Percentiles rank a stretch among this genome's conserved stretches.
Conservation (phyloP, 2,888 invertebrate species). For the Cerceris rybyensis region DNA sequence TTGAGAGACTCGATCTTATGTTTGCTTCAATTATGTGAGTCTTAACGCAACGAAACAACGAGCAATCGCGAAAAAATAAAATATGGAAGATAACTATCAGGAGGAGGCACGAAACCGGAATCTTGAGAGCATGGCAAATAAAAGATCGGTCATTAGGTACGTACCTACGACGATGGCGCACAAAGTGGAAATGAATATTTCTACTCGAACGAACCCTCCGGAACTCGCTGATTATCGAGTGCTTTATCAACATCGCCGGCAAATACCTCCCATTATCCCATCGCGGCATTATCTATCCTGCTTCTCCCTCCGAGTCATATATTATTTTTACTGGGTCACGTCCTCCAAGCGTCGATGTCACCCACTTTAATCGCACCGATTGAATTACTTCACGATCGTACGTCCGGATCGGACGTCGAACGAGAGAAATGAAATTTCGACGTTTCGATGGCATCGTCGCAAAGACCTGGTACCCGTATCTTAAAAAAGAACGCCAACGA, state of each 20-base stretch:
- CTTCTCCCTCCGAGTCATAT: not conserved
- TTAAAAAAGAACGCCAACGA: no score
- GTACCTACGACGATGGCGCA: not conserved
- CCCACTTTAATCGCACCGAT: not conserved
- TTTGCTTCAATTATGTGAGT: no score
- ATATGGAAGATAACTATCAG: no score
- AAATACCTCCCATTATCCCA: not conserved
- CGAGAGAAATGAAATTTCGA: no score
- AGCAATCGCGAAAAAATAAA: no score
- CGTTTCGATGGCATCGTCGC: no score
- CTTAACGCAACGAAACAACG: no score
- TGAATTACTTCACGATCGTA: not conserved
- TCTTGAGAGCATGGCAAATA: no score
- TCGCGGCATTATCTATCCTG: not conserved
- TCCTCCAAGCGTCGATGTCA: not conserved
- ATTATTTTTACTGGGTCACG: constrained; percentile 14
- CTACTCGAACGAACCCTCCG: not conserved
- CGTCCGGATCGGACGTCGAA: no score
- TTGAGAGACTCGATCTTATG: no score
- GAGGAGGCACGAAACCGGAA: not conserved
- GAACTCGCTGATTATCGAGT: not conserved
- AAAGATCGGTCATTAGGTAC: no score
- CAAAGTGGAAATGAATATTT: not conserved
- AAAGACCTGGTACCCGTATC: no score
- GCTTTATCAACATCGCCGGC: not conserved